phyloP scores from a whole-genome alignment of 2,888 invertebrate genomes.

The Acrocera orbiculus region DNA sequence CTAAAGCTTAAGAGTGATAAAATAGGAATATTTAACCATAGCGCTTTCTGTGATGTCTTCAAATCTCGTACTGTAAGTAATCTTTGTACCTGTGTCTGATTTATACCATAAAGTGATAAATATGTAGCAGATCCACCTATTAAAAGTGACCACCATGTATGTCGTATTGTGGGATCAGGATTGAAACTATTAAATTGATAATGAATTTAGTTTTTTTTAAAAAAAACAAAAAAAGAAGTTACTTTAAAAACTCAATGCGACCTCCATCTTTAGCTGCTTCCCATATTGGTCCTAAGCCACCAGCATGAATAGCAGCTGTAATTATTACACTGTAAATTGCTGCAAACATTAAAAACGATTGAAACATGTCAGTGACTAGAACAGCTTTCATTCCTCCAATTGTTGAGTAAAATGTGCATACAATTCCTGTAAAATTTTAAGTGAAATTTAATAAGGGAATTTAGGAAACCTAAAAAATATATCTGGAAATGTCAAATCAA shows the following conservation, averaged over 20 bases:
- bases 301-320: conserved; percentile 49
- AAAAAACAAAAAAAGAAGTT: too few relatives aligned
- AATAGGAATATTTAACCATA: conserved; percentile 72
- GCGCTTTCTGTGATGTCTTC: conserved; percentile 47
- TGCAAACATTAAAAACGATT: conserved; percentile 69
- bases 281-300: conserved; percentile 55
- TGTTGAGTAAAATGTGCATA: conserved; percentile 73
- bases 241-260: conserved; percentile 54
- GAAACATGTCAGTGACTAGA: conserved; percentile 69
- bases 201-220: background rate
- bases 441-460: background rate
- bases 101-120: conserved; percentile 67
- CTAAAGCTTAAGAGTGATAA: conserved; percentile 51
- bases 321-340: conserved; percentile 64
- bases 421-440: conserved; percentile 36
- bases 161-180: conserved; percentile 61
- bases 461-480: background rate
- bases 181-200: conserved; percentile 40
- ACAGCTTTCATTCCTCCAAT: conserved; percentile 87
- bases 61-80: conserved; percentile 52
- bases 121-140: conserved; percentile 71
- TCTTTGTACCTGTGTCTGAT: conserved; percentile 69
- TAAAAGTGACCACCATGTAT: conserved; percentile 65
- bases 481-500: too few relatives aligned
- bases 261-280: conserved; percentile 46